Evolutionary conservation across 2,797 vertebrate genomes (phyloP), one percentile per base, ranked within the genome.

Genomic region (Orestias chungarensis): DNA sequence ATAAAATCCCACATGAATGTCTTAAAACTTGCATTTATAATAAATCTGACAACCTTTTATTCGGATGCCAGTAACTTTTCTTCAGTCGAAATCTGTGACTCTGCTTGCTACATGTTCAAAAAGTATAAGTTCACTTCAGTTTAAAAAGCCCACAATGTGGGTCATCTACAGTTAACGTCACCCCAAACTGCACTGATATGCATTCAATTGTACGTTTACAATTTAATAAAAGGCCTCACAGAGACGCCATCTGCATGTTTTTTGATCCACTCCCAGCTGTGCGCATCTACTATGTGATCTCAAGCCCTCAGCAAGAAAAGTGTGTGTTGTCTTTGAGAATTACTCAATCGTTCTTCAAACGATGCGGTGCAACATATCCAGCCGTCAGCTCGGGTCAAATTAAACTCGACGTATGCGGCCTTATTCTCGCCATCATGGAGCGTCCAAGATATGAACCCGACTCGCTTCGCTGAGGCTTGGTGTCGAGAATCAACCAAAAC

Each of bases 331-430:
- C n/a, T 42, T 54, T 15, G 11, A 52, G 47, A 49, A 14, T 82
- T 83, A 93, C 90, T 87, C 18, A 87, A 18, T 0, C 0, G 1
- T 1, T 0, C 2, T 0, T 73, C 0, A 1, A 75, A 76, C 0
- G 0, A 0, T 5, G 23, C 11, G 62, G 8, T 44, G 67, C 86
- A 84, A 38, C 66, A 2, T 0, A 1, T 79, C 87, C 82, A 87
- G 0, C 1, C 0, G 38, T 64, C 14, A 0, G 54, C 17, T 66
- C 12, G 46, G 25, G 73, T 73, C 35, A 87, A 4, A 47, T 89
- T 87, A 3, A 91, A 82, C 0, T 35, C 12, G 1, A 91, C 4
- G 27, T 80, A 18, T 1, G 87, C 61, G 0, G 0, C 0, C 0
- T 12, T 11, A 0, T 0, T 0, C 0, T 52, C 0, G 1, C 52